phyloP scores from a whole-genome alignment of 2,797 vertebrate genomes.

The Darevskia mixta region DNA sequence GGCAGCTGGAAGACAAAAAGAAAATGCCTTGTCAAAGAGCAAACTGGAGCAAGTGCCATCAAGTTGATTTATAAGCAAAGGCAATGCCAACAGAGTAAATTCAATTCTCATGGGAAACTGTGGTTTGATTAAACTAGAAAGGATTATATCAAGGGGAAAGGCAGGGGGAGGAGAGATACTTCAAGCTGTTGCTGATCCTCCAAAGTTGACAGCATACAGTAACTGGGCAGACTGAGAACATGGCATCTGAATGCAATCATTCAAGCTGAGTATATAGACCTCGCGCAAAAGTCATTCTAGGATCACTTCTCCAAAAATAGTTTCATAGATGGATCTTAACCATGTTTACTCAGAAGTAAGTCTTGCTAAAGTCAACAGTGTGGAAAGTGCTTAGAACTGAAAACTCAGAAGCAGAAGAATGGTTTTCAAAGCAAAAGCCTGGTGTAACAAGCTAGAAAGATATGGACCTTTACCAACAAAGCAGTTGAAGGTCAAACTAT shows the following conservation, averaged over 20 bases:
- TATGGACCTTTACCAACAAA: conserved; percentile 13
- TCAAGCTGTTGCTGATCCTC: too few species aligned
- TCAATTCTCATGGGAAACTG: too few species aligned
- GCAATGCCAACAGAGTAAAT: neutral
- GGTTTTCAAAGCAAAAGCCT: neutral
- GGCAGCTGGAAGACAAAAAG: conserved; percentile 76
- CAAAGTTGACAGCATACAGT: too few species aligned
- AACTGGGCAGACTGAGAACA: neutral
- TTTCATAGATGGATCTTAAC: neutral
- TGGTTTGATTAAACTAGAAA: too few species aligned
- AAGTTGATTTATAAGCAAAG: too few species aligned
- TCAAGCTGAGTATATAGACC: neutral
- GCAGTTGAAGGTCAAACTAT: conserved; percentile 21
- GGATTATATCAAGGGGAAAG: too few species aligned
- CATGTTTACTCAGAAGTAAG: too few species aligned
- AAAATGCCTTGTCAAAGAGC: neutral
- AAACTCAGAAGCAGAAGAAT: neutral
- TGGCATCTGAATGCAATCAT: neutral
- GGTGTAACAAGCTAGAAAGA: conserved; percentile 10
- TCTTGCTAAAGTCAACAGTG: neutral
- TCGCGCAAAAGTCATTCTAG: neutral
- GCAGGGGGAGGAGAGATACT: too few species aligned
- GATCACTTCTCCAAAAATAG: neutral
- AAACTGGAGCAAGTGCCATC: neutral
- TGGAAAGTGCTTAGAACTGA: neutral